Evolutionary conservation across 1,140 invertebrate genomes (phyloP).

Genomic region (Drosophila ohnishii): DNA sequence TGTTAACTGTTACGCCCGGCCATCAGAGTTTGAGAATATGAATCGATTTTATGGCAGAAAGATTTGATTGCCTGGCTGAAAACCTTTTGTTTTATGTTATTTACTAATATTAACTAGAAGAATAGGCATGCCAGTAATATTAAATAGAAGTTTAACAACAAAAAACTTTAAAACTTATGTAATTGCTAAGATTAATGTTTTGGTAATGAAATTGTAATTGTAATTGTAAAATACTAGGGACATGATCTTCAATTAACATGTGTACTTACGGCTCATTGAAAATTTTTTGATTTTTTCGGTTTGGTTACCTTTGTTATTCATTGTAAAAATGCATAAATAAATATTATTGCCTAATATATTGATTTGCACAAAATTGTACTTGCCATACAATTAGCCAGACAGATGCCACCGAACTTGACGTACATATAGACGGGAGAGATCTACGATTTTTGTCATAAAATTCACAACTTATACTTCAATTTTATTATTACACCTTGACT

Average conservation of each 20-base stretch:
- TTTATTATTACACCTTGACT: no score
- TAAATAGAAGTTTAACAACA: not conserved
- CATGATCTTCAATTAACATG: no score
- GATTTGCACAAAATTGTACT: not conserved
- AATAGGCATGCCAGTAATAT: not conserved
- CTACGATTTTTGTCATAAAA: not conserved
- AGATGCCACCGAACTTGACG: not conserved
- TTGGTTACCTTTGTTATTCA: not conserved
- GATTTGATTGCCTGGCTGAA: not conserved
- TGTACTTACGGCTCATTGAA: no score
- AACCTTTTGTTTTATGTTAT: not conserved
- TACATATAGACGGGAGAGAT: not conserved
- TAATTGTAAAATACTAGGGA: no score
- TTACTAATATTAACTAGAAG: not conserved
- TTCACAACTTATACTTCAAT: no score
- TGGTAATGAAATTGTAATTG: no score
- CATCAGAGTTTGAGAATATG: conserved; percentile 3
- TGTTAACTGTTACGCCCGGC: conserved; percentile 51
- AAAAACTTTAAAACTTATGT: no score
- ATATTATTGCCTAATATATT: not conserved
- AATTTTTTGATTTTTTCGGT: no score
- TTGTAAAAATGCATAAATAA: not conserved
- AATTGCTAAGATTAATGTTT: no score
- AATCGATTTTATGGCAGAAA: not conserved
- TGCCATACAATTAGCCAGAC: no score